Base-by-base conservation (phyloP, 2,797 vertebrate genomes). In the Eidolon dupreanum region DNA sequence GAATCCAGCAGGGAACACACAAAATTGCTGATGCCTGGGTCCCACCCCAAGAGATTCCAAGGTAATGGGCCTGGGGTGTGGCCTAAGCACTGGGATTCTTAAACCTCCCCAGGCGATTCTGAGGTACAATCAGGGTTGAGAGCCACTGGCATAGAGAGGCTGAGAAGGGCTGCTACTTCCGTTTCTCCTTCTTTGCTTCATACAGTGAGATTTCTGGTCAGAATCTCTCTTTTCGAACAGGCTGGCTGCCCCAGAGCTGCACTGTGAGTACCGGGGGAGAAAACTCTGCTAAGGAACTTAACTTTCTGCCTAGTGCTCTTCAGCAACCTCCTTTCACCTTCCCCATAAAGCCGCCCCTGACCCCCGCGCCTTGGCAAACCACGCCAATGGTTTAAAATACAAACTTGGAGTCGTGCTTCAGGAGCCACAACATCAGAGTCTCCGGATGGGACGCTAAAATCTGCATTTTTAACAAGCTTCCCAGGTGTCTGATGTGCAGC, bases 31-130 rank as follows among this genome's bases (percentile, higher is more conserved):
- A 26, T 49, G 31, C 36, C 36, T 73, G 28, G 28, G 43, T 61
- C 41, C 85, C 73, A 83, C 70, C 63, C 46, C 49, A 28, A 57
- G 16, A 77, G 79, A 73, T 59, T 70, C 15, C 43, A 53, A 71
- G 51, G 49, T 79, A 85, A 71, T 74, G 57, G 46, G 7, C 57
- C 55, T 46, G 66, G 94, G 95, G 97, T 85, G 97, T 97, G 96
- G 94, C 94, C 49, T 95, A 53, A 51, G 5, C 55, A 2, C 11
- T 38, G 26, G 49, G n/a, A 26, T 28, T 75, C 87, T 94, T 85
- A 59, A 93, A 89, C 57, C 74, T 89, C 31, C 41, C 66, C 53
- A n/a, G 68, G 31, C 61, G 49, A 77, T 53, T 63, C 53, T 33
- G n/a, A 78, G n/a, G 68, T 13, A 8, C 81, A 17, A 13, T 16